Evolutionary conservation across 2,888 invertebrate species (phyloP).

Genomic region (Phaonia tiefii): DNA sequence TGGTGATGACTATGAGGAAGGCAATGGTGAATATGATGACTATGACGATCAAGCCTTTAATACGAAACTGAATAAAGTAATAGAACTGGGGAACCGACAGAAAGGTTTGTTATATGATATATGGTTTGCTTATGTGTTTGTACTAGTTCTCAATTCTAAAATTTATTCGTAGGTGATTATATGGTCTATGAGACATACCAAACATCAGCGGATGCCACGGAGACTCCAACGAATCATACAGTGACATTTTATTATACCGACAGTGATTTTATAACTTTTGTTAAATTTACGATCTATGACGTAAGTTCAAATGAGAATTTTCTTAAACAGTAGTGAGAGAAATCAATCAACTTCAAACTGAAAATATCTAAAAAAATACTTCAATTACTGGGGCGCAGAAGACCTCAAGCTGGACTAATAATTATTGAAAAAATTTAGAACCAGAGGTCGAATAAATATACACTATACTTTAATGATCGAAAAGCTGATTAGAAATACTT

Average conservation of each 20-base stretch:
- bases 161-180: conserved; percentile 71
- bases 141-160: too few species aligned
- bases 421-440: too few species aligned
- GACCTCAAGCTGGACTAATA: too few species aligned
- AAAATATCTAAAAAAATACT: too few species aligned
- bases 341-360: too few species aligned
- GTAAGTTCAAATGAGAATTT: too few species aligned
- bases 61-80: conserved; percentile 70
- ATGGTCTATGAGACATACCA: conserved; percentile 73
- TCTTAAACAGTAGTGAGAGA: too few species aligned
- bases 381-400: too few species aligned
- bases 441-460: too few species aligned
- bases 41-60: conserved; percentile 61
- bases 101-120: conserved; percentile 68
- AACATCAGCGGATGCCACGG: conserved; percentile 69
- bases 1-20: conserved; percentile 57
- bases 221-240: conserved; percentile 69
- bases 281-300: conserved; percentile 73
- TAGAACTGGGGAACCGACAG: conserved; percentile 74
- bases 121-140: background rate
- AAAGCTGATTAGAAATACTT: too few species aligned
- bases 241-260: conserved; percentile 77
- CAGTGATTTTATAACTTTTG: conserved; percentile 74
- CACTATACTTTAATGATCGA: too few species aligned
- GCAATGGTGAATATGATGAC: conserved; percentile 40